Conservation (phyloP, 2,797 vertebrate species). For the Simalia tracyae region DNA sequence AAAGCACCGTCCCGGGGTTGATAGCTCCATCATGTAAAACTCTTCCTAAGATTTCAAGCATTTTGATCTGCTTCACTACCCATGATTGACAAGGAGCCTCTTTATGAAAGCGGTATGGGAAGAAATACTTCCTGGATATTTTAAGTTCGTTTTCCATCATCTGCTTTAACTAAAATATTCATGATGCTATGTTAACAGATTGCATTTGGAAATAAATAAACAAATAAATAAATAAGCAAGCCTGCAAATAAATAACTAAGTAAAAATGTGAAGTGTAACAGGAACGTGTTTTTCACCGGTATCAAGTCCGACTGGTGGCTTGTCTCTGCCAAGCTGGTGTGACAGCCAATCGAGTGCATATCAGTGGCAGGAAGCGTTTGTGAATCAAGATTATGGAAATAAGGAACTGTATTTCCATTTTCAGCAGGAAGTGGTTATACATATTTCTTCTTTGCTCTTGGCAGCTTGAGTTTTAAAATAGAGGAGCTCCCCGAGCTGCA, state of each 20-base stretch:
- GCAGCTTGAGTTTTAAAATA: conserved; percentile 4
- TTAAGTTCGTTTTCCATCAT: conserved; percentile 67
- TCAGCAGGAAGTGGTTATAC: conserved; percentile 5
- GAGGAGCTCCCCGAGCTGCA: not conserved
- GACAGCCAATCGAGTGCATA: conserved; percentile 64
- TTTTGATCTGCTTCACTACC: conserved; percentile 65
- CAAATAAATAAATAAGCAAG: not conserved
- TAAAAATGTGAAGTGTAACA: conserved; percentile 32
- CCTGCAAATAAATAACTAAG: not conserved
- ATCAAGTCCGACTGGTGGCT: conserved; percentile 42
- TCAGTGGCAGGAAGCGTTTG: conserved; percentile 43
- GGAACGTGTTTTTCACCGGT: conserved; percentile 58
- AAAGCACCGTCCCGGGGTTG: conserved; percentile 47
- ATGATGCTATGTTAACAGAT: conserved; percentile 64
- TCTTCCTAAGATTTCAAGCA: conserved; percentile 44
- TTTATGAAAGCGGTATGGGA: conserved; percentile 61
- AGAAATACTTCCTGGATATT: conserved; percentile 62
- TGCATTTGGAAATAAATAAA: conserved; percentile 55
- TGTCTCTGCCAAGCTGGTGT: conserved; percentile 66
- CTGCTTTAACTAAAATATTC: conserved; percentile 71
- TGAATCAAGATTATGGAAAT: conserved; percentile 19
- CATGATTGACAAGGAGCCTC: conserved; percentile 67
- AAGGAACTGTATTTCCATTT: conserved; percentile 10
- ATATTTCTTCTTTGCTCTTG: not conserved
- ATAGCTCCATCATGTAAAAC: conserved; percentile 60